Conservation (phyloP, 2,113 vertebrate species). For the Dasyurus viverrinus region DNA sequence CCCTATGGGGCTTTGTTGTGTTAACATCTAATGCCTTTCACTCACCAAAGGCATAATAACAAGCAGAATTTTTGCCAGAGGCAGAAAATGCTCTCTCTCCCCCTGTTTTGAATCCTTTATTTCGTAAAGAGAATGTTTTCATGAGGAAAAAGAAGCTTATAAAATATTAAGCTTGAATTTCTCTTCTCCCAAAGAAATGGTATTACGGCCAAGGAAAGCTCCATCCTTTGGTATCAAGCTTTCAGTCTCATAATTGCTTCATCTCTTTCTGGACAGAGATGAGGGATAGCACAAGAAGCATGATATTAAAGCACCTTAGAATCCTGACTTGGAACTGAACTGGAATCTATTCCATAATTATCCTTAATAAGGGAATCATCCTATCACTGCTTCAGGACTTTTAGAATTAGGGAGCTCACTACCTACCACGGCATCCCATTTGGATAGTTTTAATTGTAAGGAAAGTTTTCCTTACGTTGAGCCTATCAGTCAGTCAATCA, state of each 20-base stretch:
- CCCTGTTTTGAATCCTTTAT: neutral
- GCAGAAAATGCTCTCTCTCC: neutral
- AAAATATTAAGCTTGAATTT: neutral
- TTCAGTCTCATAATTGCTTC: neutral
- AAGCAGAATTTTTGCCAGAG: constrained; percentile 1
- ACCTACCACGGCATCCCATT: neutral
- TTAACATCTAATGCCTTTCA: neutral
- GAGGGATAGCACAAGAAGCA: neutral
- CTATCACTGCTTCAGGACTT: neutral
- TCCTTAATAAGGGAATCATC: neutral
- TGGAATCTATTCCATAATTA: neutral
- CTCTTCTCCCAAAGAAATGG: neutral
- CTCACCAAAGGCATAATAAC: neutral
- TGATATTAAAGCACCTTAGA: neutral
- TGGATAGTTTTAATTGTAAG: neutral
- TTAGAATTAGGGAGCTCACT: neutral
- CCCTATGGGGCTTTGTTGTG: neutral
- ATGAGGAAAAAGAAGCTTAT: neutral
- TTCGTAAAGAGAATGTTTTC: neutral
- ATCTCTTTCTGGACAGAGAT: neutral
- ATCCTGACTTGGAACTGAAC: neutral
- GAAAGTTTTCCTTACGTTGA: neutral
- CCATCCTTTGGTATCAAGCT: neutral
- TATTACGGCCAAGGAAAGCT: neutral
- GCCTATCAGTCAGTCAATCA: neutral